These are phyloP conservation scores for Zaprionus taronus DNA, from an alignment of 1,140 invertebrate genomes.

Conservation along the genomic window DNA sequence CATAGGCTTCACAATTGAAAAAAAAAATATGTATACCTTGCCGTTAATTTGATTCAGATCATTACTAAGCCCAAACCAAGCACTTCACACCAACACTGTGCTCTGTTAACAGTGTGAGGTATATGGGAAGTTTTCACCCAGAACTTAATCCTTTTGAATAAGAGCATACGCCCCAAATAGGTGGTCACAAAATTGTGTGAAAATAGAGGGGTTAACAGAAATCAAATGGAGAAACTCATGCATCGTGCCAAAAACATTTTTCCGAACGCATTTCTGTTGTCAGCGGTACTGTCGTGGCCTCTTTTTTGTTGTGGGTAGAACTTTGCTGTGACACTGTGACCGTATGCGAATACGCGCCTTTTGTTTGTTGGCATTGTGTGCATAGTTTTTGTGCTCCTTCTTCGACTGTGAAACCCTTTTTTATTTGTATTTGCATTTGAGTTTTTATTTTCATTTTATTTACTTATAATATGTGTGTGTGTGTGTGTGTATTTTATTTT, in stretches of 20 bases:
- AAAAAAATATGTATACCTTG: neutral
- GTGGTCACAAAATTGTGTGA: slow-evolving; percentile 29
- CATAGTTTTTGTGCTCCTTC: slow-evolving; percentile 55
- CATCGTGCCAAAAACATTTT: slow-evolving; percentile 62
- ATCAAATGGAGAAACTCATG: slow-evolving; percentile 72
- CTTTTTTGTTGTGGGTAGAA: slow-evolving; percentile 49
- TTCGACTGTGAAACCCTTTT: slow-evolving; percentile 34
- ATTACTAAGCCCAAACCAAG: slow-evolving; percentile 68
- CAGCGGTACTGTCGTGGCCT: slow-evolving; percentile 54
- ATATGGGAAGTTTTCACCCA: slow-evolving; percentile 6
- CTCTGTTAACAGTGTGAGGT: neutral
- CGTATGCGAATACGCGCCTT: slow-evolving; percentile 59
- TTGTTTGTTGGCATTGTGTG: slow-evolving; percentile 68
- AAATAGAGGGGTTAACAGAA: slow-evolving; percentile 75
- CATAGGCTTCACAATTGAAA: too few relatives aligned
- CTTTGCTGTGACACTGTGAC: slow-evolving; percentile 68
- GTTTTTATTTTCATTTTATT: slow-evolving; percentile 6
- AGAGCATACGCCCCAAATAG: slow-evolving; percentile 65
- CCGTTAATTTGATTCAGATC: slow-evolving; percentile 24
- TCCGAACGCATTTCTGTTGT: slow-evolving; percentile 78
- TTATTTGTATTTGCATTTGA: slow-evolving; percentile 11
- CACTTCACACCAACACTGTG: slow-evolving; percentile 21
- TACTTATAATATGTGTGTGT: slow-evolving; percentile 28
- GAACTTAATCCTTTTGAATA: slow-evolving; percentile 77
- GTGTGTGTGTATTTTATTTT: slow-evolving; percentile 54